Evolutionary conservation across 1,140 invertebrate genomes (phyloP).

Genomic region (Neodiprion virginianus): DNA sequence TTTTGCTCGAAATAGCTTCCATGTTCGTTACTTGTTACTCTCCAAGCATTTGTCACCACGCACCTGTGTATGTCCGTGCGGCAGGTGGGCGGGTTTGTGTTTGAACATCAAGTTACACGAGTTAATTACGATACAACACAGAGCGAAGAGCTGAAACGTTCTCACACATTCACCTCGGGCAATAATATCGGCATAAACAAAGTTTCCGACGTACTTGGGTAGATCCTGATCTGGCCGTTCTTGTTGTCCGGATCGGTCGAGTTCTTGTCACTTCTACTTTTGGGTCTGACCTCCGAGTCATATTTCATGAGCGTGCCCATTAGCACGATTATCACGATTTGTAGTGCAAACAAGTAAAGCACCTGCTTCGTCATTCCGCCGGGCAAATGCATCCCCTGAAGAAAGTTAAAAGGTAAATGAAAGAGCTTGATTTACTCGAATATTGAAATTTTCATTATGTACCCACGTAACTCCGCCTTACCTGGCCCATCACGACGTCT

Average conservation of each 20-base stretch:
- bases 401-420: neutral
- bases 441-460: neutral
- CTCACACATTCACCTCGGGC: neutral
- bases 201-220: neutral
- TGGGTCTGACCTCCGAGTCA: conserved; percentile 45
- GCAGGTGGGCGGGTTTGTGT: too few species aligned
- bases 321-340: conserved; percentile 50
- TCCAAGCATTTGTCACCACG: neutral
- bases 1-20: neutral
- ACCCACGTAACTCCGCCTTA: neutral
- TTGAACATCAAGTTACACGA: too few species aligned
- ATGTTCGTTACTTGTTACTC: neutral
- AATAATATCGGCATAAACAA: too few species aligned
- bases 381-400: conserved; percentile 8
- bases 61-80: neutral
- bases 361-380: conserved; percentile 41
- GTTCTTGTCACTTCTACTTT: neutral
- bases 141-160: neutral
- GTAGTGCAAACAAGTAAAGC: conserved; percentile 45
- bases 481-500: conserved; percentile 9
- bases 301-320: conserved; percentile 50
- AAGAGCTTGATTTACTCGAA: neutral
- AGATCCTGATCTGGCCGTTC: neutral
- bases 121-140: neutral
- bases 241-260: neutral